Evolutionary conservation across 35 echinoderm and acorn worm genomes (phyloP).

Genomic region (Ophiothrix spiculata): DNA sequence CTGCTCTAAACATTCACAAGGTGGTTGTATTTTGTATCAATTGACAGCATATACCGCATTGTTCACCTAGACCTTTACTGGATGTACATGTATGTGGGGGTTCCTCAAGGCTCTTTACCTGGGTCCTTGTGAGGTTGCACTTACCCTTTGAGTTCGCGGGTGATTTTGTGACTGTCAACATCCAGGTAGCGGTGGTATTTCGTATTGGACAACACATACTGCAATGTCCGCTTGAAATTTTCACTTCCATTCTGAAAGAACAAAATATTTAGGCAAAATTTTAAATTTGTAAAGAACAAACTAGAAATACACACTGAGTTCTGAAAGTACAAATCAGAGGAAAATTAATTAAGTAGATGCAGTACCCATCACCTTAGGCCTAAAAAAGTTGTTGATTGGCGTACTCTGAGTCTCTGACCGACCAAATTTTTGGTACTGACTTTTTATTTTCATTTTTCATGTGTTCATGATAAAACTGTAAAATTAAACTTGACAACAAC

Average conservation of each 20-base stretch:
- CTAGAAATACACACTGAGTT: too few species aligned
- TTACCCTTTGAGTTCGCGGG: conserved; percentile 61
- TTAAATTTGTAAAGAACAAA: not conserved
- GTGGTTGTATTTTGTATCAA: not conserved
- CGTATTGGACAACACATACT: conserved; percentile 88
- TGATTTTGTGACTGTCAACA: conserved; percentile 81
- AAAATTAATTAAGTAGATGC: too few species aligned
- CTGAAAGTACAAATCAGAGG: too few species aligned
- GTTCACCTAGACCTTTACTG: not conserved
- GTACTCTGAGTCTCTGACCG: too few species aligned
- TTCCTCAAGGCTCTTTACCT: not conserved
- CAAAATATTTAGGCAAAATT: not conserved
- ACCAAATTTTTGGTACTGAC: too few species aligned
- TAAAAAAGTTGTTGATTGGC: too few species aligned
- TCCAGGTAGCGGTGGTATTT: conserved; percentile 82
- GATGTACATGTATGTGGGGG: not conserved
- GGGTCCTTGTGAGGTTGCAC: not conserved
- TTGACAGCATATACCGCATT: not conserved
- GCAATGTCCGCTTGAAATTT: conserved; percentile 69
- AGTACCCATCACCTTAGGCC: too few species aligned
- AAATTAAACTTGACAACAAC: too few species aligned
- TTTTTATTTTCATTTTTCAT: too few species aligned
- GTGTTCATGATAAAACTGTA: too few species aligned
- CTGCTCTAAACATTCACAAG: not conserved
- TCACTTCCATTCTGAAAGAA: conserved; percentile 66